Base-by-base conservation (phyloP, 2,797 vertebrate genomes). In the Xenopus petersii region DNA sequence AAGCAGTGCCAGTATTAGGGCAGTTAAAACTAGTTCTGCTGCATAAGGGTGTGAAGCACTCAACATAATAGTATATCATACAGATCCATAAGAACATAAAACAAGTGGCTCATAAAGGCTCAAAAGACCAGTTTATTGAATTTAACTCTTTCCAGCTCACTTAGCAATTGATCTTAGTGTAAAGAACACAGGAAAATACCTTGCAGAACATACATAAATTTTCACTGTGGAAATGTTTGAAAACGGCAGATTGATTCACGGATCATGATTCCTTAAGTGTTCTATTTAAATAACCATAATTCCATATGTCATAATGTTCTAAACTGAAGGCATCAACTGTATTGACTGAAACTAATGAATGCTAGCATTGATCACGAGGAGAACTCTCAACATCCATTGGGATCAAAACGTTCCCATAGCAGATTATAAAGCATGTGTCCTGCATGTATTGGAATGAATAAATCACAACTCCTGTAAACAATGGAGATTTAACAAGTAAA, bases 201-300 rank as follows among this genome's bases (percentile, higher is more conserved):
- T 51, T 51, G 49, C 49, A 51, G 49, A 15, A 51, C 11, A 4
- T 5, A 51, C 49, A 51, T 51, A 51, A 51, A 51, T 51, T 51
- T 51, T 51, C 49, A 51, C 49, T 51, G 11, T 51, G 49, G 54
- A 56, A 17, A 56, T 16, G 15, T 17, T 17, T 56, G 16, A 56
- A 56, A 56, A 56, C 1, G 49, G 16, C 54, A 16, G 54, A 56
- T 56, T 56, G 10, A 56, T 56, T 7, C 54, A 10, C 24, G n/a
- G 54, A 56, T 17, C 54, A 56, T 56, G 13, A 56, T 56, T 12
- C n/a, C 54, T 56, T 56, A 56, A 56, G 54, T 56, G 54, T 56
- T 56, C 17, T 17, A 56, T 56, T 56, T 56, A 56, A 56, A 56
- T 56, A 56, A 8, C 54, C 4, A 56, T 56, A 56, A 56, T 56